These are phyloP conservation scores for Drosophila burlai DNA, from an alignment of 1,140 invertebrate genomes.

Conservation along the genomic window DNA sequence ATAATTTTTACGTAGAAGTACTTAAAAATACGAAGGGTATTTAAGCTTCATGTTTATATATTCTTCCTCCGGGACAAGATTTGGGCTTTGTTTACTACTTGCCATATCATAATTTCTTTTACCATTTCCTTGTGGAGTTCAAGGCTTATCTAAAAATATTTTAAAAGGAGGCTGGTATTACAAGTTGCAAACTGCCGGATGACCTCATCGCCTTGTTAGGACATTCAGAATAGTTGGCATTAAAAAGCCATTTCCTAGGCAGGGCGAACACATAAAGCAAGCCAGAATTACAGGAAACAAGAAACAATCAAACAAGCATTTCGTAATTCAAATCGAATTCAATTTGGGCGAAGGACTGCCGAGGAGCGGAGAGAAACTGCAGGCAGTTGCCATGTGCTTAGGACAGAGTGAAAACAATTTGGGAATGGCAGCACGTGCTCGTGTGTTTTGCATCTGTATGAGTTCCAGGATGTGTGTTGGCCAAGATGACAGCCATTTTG, in stretches of 20 bases:
- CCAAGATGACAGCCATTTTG: constrained; percentile 46
- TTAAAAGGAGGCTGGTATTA: background rate
- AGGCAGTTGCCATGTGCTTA: constrained; percentile 58
- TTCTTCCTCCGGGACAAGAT: background rate
- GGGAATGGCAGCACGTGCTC: constrained; percentile 65
- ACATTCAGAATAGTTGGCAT: constrained; percentile 49
- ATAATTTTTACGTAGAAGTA: too few relatives aligned
- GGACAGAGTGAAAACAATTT: constrained; percentile 70
- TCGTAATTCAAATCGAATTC: constrained; percentile 55
- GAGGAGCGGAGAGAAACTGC: constrained; percentile 15
- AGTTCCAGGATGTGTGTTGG: constrained; percentile 16
- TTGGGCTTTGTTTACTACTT: background rate
- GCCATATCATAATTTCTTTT: background rate
- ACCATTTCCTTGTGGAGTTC: background rate
- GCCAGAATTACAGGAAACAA: constrained; percentile 35
- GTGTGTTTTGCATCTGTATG: constrained; percentile 68
- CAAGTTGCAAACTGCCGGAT: background rate
- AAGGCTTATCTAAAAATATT: background rate
- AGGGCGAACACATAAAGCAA: constrained; percentile 4
- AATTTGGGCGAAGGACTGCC: constrained; percentile 37
- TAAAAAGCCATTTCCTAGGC: constrained; percentile 61
- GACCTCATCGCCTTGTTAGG: background rate
- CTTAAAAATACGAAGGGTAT: too few relatives aligned
- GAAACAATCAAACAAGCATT: constrained; percentile 64
- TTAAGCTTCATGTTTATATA: too few relatives aligned